Evolutionary conservation across 2,113 vertebrate species (phyloP).

Genomic region (Syngnathus typhle): DNA sequence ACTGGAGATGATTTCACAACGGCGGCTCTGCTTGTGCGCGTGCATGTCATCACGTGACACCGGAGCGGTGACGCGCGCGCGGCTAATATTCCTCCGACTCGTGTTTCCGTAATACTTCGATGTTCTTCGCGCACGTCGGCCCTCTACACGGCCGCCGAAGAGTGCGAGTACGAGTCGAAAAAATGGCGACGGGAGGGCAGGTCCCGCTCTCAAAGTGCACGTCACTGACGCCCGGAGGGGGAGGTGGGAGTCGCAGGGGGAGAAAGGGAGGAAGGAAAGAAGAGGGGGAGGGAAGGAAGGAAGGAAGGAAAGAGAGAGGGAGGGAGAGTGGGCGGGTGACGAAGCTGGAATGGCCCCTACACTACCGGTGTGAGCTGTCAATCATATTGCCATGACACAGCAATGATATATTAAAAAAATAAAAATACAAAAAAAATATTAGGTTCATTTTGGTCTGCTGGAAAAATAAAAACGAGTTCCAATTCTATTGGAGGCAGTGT

Average conservation of each 20-base stretch:
- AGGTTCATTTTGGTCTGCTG: too few species aligned
- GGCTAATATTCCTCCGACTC: neutral
- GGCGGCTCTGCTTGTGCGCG: constrained; percentile 26
- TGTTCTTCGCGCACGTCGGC: constrained; percentile 33
- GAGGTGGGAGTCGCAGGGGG: neutral
- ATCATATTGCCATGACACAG: constrained; percentile 36
- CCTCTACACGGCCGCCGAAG: constrained; percentile 32
- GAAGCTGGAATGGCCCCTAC: neutral
- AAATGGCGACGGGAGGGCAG: constrained; percentile 78
- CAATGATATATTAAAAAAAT: neutral
- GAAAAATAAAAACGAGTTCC: neutral
- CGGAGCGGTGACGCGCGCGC: neutral
- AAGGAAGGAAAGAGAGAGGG: neutral
- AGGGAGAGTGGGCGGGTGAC: constrained; percentile 15
- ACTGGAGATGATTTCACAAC: constrained; percentile 42
- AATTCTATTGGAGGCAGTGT: neutral
- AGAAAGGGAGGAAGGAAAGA: too few species aligned
- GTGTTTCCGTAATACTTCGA: constrained; percentile 23
- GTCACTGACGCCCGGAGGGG: constrained; percentile 49
- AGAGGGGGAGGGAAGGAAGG: neutral
- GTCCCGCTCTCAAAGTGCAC: constrained; percentile 58
- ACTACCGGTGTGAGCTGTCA: constrained; percentile 17
- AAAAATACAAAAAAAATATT: too few species aligned
- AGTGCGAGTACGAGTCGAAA: constrained; percentile 52
- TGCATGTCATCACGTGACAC: constrained; percentile 29